Evolutionary conservation across 2,888 invertebrate species (phyloP).

Genomic region (Pasiphila rectangulata): DNA sequence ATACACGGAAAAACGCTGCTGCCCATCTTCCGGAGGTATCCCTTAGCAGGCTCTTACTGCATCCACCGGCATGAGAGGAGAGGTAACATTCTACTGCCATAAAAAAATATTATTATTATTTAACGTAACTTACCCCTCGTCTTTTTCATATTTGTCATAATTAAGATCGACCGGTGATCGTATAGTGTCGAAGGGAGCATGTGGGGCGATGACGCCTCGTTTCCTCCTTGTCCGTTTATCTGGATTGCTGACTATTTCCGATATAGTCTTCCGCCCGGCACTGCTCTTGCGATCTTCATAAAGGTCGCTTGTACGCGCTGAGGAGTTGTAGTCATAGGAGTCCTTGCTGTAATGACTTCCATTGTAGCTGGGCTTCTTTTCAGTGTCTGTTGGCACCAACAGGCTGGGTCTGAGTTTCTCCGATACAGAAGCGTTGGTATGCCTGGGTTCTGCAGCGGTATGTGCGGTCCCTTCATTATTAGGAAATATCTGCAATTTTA

Average conservation of each 20-base stretch:
- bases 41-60: too few species aligned
- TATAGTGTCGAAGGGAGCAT: constrained; percentile 62
- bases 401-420: constrained; percentile 23
- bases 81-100: too few species aligned
- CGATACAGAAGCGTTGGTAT: constrained; percentile 41
- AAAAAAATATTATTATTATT: too few species aligned
- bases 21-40: too few species aligned
- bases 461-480: constrained; percentile 36
- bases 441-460: constrained; percentile 23
- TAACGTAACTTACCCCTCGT: constrained; percentile 70
- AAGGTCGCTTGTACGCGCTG: constrained; percentile 21
- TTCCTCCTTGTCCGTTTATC: constrained; percentile 53
- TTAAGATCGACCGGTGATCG: constrained; percentile 63
- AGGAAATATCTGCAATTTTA: constrained; percentile 32
- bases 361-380: constrained; percentile 56
- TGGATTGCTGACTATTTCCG: constrained; percentile 58
- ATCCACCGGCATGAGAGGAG: too few species aligned
- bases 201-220: constrained; percentile 79
- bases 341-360: constrained; percentile 55
- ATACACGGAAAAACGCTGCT: too few species aligned
- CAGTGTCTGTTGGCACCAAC: constrained; percentile 41
- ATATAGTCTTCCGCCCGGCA: constrained; percentile 60
- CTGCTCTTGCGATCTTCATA: constrained; percentile 53
- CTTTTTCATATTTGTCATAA: constrained; percentile 80
- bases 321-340: constrained; percentile 46